Base-by-base conservation (phyloP, 2,113 vertebrate genomes). In the rat (Rattus norvegicus) region DNA sequence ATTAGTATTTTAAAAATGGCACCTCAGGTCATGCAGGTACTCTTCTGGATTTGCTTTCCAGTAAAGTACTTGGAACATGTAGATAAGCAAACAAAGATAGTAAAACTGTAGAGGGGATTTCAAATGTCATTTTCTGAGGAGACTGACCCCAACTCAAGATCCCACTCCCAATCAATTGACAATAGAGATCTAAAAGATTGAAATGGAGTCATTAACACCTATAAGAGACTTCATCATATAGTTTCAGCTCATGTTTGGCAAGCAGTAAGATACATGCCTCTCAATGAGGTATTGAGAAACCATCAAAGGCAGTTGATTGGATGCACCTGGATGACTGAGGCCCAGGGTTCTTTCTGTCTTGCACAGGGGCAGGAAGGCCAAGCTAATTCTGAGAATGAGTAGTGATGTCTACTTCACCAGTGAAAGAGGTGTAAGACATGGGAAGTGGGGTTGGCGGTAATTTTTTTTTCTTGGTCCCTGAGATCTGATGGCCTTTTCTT, bases 41-140 rank as follows among this genome's bases (percentile, higher is more conserved):
- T 88, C 22, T 30, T 63, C 12, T 79, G 33, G 28, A 63, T 86
- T 91, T 54, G 92, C 88, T 93, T 92, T 91, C 67, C 52, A 93
- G 91, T n/a, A 1, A 49, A 43, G 61, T 75, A 92, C n/a, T 90
- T 86, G 70, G 30, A 49, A 91, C 63, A 89, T 52, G 47, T 30
- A 61, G 75, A 92, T 39, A 88, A 77, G 43, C 43, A 43, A 43
- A 43, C 43, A 43, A 95, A 49, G 17, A 92, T 47, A 61, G 28
- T 72, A 81, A 92, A 81, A 95, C 94, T 81, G 5, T 47, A 95
- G 52, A 88, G 86, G 72, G 54, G 47, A 81, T 70, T 39, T 81
- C 81, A 88, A 87, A 94, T 24, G 16, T 70, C n/a, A 7, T 86
- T 93, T 88, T 59, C n/a, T 7, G 52, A 89, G 13, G 3, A 88